Conservation (phyloP, 2,797 vertebrate species). For the Microcaecilia unicolor region DNA sequence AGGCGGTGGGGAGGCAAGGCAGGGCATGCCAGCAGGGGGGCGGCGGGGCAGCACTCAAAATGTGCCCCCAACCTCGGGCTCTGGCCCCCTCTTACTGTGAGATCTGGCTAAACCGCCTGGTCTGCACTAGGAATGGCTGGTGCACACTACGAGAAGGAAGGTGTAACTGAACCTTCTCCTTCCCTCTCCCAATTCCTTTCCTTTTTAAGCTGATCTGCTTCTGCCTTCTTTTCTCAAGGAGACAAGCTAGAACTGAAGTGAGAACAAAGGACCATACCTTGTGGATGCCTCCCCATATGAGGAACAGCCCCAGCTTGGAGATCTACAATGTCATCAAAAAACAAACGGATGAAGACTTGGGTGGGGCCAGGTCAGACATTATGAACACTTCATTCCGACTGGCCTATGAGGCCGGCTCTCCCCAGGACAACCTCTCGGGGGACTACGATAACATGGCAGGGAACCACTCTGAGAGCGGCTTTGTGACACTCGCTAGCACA, state of each 20-base stretch:
- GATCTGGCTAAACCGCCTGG: too few species aligned
- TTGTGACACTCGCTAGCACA: conserved; percentile 58
- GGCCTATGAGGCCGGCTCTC: conserved; percentile 21
- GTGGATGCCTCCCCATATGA: conserved; percentile 44
- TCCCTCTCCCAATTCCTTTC: too few species aligned
- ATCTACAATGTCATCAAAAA: conserved; percentile 66
- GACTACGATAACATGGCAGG: conserved; percentile 62
- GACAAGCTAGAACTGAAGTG: conserved; percentile 40
- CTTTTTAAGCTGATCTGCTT: too few species aligned
- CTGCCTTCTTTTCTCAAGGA: conserved; percentile 43
- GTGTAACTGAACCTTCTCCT: not conserved
- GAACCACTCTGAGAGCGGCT: conserved; percentile 43
- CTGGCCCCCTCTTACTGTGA: too few species aligned
- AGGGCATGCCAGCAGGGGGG: too few species aligned
- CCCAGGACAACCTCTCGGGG: conserved; percentile 34
- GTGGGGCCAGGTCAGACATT: conserved; percentile 54
- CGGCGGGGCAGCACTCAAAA: too few species aligned
- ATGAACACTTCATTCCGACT: conserved; percentile 62
- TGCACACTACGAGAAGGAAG: accelerated
- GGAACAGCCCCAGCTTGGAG: conserved; percentile 57
- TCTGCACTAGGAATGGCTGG: too few species aligned
- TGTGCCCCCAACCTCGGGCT: too few species aligned
- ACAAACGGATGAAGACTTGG: conserved; percentile 57
- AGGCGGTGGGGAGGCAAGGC: too few species aligned
- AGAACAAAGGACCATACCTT: conserved; percentile 43